Evolutionary conservation across 2,797 vertebrate genomes (phyloP), one percentile per base, ranked within the genome.

Genomic region (Chrysocyon brachyurus): DNA sequence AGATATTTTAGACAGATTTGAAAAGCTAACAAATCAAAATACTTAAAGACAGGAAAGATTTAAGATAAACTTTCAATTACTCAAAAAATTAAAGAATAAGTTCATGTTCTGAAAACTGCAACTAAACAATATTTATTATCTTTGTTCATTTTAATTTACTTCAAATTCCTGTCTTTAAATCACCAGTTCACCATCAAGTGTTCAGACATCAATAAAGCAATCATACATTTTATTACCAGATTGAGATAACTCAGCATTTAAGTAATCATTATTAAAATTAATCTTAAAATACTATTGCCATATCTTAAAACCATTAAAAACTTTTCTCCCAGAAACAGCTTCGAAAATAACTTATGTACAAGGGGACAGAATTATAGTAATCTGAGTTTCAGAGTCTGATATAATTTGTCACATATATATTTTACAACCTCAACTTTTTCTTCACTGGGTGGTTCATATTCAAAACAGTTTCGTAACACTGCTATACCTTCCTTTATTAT

Each of bases 131-230:
- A 93, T 86, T 64, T 92, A 89, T 16, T 64, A 46, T n/a, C 92
- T 89, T 88, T 94, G 28, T 31, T 96, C 64, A 86, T 84, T 91
- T 96, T 92, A 91, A 96, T 86, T 95, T 21, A 93, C 31, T 95
- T 31, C 64, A 87, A 17, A 72, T 93, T 95, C 52, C 61, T 81
- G 73, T 73, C n/a, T 86, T 96, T 3, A 96, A 91, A 95, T 56
- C 68, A 84, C 52, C 49, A 82, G 49, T 88, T 92, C 11, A 95
- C 8, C 8, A 70, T 63, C 64, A 21, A 96, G 31, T 79, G 68
- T 56, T 79, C 26, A 92, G 36, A 6, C 33, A 70, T 75, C 8
- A 78, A 1, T 63, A 95, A 86, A 72, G 46, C 16, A 94, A 97
- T 46, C 36, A 75, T 1, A 95, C 2, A 57, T 66, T 93, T 78